A percentile compares a stretch with the other conserved stretches of the same genome.
These are phyloP conservation scores for Agonopterix subpropinquella DNA, from an alignment of 2,888 invertebrate genomes.

Conservation along the genomic window DNA sequence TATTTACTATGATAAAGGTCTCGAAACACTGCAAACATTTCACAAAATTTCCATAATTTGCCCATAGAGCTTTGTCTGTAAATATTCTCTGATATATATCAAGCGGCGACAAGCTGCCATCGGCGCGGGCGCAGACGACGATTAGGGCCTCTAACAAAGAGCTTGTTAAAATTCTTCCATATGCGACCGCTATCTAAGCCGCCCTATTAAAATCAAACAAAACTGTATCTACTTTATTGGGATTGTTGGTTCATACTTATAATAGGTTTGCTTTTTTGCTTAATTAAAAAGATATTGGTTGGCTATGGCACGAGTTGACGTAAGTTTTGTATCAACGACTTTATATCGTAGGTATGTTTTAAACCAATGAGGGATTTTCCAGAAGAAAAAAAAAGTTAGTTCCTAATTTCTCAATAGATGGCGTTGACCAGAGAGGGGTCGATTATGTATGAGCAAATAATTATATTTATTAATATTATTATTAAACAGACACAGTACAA, in stretches of 20 bases:
- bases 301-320: background rate
- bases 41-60: slow-evolving; percentile 7
- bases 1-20: no score
- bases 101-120: slow-evolving; percentile 1
- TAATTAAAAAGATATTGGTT: no score
- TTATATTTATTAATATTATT: no score
- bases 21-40: background rate
- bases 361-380: no score
- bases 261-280: background rate
- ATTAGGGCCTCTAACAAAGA: slow-evolving; percentile 49
- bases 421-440: no score
- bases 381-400: no score
- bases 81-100: slow-evolving; percentile 7
- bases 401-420: no score
- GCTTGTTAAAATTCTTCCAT: slow-evolving; percentile 68
- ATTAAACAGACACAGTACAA: no score
- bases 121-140: slow-evolving; percentile 16
- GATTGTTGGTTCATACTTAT: slow-evolving; percentile 9
- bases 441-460: no score
- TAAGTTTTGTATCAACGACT: no score
- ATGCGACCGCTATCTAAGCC: slow-evolving; percentile 32
- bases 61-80: slow-evolving; percentile 2
- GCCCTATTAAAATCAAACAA: slow-evolving; percentile 54
- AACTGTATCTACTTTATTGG: slow-evolving; percentile 19
- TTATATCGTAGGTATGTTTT: no score